Evolutionary conservation across 2,113 vertebrate genomes (phyloP), one percentile per base, ranked within the genome.

Genomic region (Anser cygnoides): DNA sequence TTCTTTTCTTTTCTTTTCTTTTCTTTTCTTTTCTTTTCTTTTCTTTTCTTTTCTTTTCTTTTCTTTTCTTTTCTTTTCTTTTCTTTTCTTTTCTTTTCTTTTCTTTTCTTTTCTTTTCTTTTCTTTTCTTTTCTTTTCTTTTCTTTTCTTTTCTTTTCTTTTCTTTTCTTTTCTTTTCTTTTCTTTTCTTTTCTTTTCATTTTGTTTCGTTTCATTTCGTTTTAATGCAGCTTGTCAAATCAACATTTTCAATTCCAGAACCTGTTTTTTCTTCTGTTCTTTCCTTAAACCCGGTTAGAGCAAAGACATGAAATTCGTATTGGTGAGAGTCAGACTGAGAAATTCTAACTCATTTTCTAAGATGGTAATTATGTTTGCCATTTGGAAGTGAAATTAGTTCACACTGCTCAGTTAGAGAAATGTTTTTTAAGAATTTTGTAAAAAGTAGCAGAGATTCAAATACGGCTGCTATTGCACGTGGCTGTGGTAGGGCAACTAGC

Each of bases 261-360:
- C 14, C 31, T 71, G 44, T 43, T 3, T 18, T 26, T 89, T 84
- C 81, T 67, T 89, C 83, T 43, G 14, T 73, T 91, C 25, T 65
- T 89, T 73, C 29, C 15, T 81, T 74, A 44, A 9, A 52, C 7
- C 33, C 21, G 8, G 73, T 93, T 68, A 81, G 31, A 84, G 59
- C 50, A 88, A 90, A 95, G 74, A 78, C 41, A 31, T 88, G 46
- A 91, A 94, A 31, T 61, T 91, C 90, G 9, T 78, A 28, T n/a
- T 68, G 11, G 8, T 57, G 68, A 78, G 68, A 66, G 59, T 65
- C 65, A 89, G 76, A 71, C 19, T 57, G 70, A 87, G 82, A 95
- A 76, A 70, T 90, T 89, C 68, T 59, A 23, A 71, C 72, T 70
- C 0, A 3, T 44, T 70, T 97, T 90, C 61, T 55, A 15, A 46